Conservation (phyloP, 2,797 vertebrate species). For the Lagodon rhomboides region DNA sequence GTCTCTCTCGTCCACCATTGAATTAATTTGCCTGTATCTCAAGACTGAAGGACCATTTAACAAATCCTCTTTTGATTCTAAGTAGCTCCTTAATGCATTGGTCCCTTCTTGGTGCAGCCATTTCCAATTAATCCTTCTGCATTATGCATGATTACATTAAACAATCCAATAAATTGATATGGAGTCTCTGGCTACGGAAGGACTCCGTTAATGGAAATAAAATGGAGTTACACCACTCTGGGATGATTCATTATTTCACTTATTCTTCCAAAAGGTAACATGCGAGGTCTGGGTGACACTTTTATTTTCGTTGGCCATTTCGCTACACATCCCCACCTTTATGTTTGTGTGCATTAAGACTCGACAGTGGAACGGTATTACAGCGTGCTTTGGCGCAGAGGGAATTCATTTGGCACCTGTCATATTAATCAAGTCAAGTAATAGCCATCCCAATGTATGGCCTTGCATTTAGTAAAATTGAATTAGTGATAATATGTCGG, state of each 20-base stretch:
- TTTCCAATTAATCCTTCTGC: conserved; percentile 87
- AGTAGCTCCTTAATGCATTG: conserved; percentile 83
- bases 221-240: conserved; percentile 77
- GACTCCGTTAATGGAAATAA: conserved; percentile 85
- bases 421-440: conserved; percentile 11
- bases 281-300: conserved; percentile 49
- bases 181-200: conserved; percentile 79
- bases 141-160: conserved; percentile 89
- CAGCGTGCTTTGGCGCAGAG: background rate
- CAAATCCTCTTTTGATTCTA: conserved; percentile 84
- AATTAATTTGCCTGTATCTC: conserved; percentile 83
- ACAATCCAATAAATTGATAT: conserved; percentile 88
- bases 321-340: conserved; percentile 18
- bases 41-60: conserved; percentile 83
- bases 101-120: conserved; percentile 77
- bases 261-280: conserved; percentile 67
- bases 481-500: conserved; percentile 7
- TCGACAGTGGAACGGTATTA: background rate
- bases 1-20: conserved; percentile 63
- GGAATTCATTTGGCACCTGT: conserved; percentile 4
- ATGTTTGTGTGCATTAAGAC: conserved; percentile 31
- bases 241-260: conserved; percentile 75
- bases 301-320: conserved; percentile 42
- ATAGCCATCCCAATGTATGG: background rate
- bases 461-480: background rate